Conservation (phyloP, 2,113 vertebrate genomes). For the Procavia capensis region DNA sequence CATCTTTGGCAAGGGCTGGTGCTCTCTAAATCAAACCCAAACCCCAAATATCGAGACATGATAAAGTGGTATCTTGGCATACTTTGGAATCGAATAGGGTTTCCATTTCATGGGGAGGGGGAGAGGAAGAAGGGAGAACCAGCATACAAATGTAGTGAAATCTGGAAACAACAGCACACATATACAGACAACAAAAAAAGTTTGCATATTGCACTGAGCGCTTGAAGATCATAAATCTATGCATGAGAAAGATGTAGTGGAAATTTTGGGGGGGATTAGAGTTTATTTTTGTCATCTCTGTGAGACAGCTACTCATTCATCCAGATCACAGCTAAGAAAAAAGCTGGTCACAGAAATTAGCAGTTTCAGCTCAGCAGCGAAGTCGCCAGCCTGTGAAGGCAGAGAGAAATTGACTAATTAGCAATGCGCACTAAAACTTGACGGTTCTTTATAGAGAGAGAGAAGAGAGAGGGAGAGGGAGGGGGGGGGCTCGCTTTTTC, state of each 20-base stretch:
- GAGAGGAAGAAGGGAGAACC: conserved; percentile 45
- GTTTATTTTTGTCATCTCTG: conserved; percentile 99
- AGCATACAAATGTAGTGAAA: conserved; percentile 80
- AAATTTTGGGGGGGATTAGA: conserved; percentile 95
- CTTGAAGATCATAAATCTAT: conserved; percentile 94
- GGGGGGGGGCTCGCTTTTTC: conserved; percentile 93
- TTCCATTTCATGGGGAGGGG: conserved; percentile 70
- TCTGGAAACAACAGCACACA: conserved; percentile 82
- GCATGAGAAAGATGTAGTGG: conserved; percentile 97
- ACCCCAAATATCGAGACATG: conserved; percentile 68
- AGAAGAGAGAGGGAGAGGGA: conserved; percentile 94
- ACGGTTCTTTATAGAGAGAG: conserved; percentile 99
- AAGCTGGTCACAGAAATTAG: conserved; percentile 99
- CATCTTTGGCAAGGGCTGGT: conserved; percentile 77
- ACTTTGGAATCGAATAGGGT: conserved; percentile 76
- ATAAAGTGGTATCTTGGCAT: conserved; percentile 65
- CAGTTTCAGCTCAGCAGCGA: conserved; percentile 99
- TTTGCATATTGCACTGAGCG: conserved; percentile 93
- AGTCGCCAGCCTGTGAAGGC: conserved; percentile 99
- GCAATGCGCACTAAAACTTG: conserved; percentile 99
- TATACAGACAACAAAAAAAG: conserved; percentile 87
- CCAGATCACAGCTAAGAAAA: conserved; percentile 99
- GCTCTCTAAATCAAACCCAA: conserved; percentile 78
- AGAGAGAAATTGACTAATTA: conserved; percentile 99
- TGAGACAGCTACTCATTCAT: conserved; percentile 99